Percentiles rank a stretch among this genome's conserved stretches.
phyloP scores from a whole-genome alignment of 2,888 invertebrate species.

The Zygothrica quintamaculata region DNA sequence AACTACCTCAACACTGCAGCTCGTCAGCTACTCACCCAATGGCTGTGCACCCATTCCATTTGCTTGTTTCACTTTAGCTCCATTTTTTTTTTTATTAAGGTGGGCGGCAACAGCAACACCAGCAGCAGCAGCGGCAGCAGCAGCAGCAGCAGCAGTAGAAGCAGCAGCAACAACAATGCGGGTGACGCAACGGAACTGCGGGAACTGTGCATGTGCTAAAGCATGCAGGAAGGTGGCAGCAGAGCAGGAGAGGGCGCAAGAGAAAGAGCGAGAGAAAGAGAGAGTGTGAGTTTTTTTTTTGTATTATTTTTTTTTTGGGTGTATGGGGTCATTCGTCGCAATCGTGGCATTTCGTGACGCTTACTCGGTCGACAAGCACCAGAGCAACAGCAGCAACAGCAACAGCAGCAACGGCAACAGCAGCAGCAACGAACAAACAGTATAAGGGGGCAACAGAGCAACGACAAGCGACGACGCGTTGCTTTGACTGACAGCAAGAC shows the following conservation, averaged over 20 bases:
- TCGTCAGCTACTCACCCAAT: conserved; percentile 7
- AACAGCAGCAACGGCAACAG: background rate
- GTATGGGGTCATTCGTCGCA: background rate
- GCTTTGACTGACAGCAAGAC: conserved; percentile 60
- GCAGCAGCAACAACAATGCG: conserved; percentile 29
- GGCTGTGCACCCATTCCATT: background rate
- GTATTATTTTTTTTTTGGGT: no score
- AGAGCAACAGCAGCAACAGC: no score
- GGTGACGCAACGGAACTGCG: conserved; percentile 74
- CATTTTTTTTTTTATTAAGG: conserved; percentile 14
- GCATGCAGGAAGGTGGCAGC: conserved; percentile 36
- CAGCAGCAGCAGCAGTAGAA: conserved; percentile 14
- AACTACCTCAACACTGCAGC: conserved; percentile 72
- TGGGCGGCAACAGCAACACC: conserved; percentile 17
- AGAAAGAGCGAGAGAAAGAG: no score
- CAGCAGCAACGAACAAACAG: background rate
- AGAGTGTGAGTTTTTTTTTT: no score
- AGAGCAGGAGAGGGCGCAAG: background rate
- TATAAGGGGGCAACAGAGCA: background rate
- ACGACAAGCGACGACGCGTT: conserved; percentile 60
- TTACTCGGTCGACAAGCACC: no score
- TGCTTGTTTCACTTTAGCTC: background rate
- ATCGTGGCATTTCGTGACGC: background rate
- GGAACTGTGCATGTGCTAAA: conserved; percentile 56
- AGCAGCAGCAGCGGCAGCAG: conserved; percentile 12